Conservation (phyloP, 2,797 vertebrate species). For the Betta splendens region DNA sequence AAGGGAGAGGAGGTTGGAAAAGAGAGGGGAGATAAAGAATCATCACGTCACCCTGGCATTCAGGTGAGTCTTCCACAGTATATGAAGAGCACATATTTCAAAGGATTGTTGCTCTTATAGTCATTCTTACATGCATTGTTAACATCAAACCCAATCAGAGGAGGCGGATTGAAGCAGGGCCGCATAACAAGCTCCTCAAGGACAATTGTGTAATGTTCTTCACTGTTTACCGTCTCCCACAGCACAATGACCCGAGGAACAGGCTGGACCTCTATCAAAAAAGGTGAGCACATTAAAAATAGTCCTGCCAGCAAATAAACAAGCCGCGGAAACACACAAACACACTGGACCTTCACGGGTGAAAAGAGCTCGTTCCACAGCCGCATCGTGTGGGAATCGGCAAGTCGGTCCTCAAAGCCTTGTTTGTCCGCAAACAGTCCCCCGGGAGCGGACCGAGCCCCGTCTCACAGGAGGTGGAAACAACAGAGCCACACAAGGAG, state of each 20-base stretch:
- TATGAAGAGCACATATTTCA: too few species aligned
- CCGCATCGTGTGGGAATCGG: conserved; percentile 43
- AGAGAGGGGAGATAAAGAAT: too few species aligned
- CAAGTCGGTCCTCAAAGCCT: conserved; percentile 42
- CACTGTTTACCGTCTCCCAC: neutral
- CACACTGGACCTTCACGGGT: conserved; percentile 19
- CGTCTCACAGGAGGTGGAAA: conserved; percentile 43
- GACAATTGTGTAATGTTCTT: neutral
- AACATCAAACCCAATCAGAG: neutral
- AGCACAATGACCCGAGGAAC: neutral
- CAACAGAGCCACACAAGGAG: conserved; percentile 23
- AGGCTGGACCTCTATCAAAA: neutral
- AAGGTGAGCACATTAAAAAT: neutral
- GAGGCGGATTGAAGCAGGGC: neutral
- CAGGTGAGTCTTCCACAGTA: neutral
- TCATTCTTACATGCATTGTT: neutral
- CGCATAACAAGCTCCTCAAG: neutral
- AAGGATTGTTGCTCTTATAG: neutral
- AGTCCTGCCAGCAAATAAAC: neutral
- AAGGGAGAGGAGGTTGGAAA: conserved; percentile 40
- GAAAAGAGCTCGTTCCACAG: conserved; percentile 33
- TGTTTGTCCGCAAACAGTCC: conserved; percentile 65
- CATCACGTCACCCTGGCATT: too few species aligned
- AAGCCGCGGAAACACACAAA: neutral
- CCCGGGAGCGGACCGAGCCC: conserved; percentile 54